phyloP scores from a whole-genome alignment of 2,888 invertebrate species.

The Anodontia alba region DNA sequence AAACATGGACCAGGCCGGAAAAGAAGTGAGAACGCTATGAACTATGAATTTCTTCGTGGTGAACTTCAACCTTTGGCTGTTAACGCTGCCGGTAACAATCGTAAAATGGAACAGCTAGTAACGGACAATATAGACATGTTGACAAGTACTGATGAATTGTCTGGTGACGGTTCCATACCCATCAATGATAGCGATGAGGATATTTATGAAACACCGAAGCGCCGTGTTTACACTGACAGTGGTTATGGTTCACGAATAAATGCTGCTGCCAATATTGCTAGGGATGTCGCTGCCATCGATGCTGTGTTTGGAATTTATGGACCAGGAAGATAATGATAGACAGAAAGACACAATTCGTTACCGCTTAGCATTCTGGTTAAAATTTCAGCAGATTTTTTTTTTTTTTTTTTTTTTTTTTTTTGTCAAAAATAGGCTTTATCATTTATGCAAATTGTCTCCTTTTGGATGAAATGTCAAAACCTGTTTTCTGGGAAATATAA shows the following conservation, averaged over 20 bases:
- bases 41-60: background rate
- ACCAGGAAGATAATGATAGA: constrained; percentile 35
- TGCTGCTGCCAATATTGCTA: constrained; percentile 39
- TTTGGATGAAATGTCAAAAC: too few species aligned
- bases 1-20: constrained; percentile 28
- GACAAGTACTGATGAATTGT: background rate
- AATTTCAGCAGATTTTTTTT: too few species aligned
- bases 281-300: constrained; percentile 19
- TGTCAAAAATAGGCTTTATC: too few species aligned
- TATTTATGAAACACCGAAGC: background rate
- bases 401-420: too few species aligned
- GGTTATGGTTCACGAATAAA: constrained; percentile 36
- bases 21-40: background rate
- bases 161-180: too few species aligned
- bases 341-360: too few species aligned
- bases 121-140: background rate
- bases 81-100: background rate
- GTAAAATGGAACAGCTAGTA: background rate
- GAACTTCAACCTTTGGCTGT: background rate
- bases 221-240: constrained; percentile 20
- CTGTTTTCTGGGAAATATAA: too few species aligned
- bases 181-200: background rate
- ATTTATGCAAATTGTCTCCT: too few species aligned
- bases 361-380: too few species aligned
- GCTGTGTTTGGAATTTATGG: constrained; percentile 34